These are phyloP conservation scores for Epinotia demarniana DNA, from an alignment of 2,888 invertebrate genomes.

Conservation along the genomic window DNA sequence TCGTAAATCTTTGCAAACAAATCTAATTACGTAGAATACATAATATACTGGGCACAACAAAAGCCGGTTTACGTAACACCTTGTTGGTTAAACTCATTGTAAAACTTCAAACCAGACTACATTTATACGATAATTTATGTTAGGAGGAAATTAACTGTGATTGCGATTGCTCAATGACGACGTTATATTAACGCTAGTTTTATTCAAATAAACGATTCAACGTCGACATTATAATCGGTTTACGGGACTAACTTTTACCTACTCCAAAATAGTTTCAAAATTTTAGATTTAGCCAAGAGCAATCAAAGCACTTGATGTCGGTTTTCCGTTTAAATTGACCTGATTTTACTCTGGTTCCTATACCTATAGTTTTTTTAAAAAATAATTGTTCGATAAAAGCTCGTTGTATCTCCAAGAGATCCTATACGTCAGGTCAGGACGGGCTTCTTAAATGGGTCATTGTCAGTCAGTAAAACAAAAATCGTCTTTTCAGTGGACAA, in stretches of 20 bases:
- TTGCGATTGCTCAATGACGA: constrained; percentile 19
- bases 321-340: no score
- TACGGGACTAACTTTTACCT: neutral
- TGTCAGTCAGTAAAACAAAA: no score
- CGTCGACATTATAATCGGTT: neutral
- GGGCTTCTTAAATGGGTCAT: no score
- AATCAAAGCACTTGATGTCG: no score
- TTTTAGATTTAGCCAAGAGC: neutral
- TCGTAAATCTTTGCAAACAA: neutral
- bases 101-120: constrained; percentile 29
- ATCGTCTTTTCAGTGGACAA: no score
- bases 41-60: neutral
- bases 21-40: neutral
- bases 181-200: neutral
- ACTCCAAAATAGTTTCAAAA: neutral
- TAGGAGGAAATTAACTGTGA: constrained; percentile 27
- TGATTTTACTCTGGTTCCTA: no score
- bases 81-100: constrained; percentile 25
- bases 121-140: constrained; percentile 24
- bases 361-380: no score
- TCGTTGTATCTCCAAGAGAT: no score
- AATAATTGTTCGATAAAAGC: no score
- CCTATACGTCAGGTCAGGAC: no score
- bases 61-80: constrained; percentile 28
- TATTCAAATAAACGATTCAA: neutral